phyloP scores from a whole-genome alignment of 2,113 vertebrate species.

The Xenotilapia leptura region DNA sequence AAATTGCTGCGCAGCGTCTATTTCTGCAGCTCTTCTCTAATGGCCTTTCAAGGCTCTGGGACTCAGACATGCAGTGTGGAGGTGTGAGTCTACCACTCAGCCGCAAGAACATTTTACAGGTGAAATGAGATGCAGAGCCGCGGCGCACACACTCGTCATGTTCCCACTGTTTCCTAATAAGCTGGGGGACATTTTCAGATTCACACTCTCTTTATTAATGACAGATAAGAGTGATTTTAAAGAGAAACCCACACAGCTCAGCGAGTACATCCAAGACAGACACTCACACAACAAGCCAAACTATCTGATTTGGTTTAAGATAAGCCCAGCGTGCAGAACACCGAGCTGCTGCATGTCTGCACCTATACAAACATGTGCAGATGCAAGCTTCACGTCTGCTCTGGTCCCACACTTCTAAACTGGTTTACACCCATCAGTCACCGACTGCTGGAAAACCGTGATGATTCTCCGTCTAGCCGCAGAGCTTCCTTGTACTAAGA shows the following conservation, averaged over 20 bases:
- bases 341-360: neutral
- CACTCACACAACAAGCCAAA: neutral
- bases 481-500: neutral
- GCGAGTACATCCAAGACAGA: neutral
- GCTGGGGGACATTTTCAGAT: neutral
- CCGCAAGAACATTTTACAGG: neutral
- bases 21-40: neutral
- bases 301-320: neutral
- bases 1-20: neutral
- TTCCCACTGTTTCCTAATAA: neutral
- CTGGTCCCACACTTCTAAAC: neutral
- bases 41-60: neutral
- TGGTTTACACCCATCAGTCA: neutral
- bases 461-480: neutral
- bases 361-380: neutral
- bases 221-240: neutral
- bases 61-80: neutral
- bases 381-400: neutral
- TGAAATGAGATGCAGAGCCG: neutral
- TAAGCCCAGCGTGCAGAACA: neutral
- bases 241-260: neutral
- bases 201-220: neutral
- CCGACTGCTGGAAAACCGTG: neutral
- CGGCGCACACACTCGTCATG: neutral
- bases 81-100: constrained; percentile 8